phyloP scores from a whole-genome alignment of 2,113 vertebrate species.

The Puntigrus tetrazona region DNA sequence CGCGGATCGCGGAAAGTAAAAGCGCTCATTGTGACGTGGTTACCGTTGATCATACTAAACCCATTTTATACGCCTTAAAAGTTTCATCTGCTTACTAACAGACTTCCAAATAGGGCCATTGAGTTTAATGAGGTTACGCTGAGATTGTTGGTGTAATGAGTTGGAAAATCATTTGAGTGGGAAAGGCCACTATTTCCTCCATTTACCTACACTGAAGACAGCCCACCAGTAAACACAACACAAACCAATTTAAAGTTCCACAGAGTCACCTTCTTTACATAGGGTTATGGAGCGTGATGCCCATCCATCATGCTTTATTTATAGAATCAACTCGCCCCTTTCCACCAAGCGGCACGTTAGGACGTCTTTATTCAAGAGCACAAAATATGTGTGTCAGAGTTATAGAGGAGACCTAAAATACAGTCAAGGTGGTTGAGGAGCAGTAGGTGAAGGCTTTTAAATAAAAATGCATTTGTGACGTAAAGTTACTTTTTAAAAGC shows the following conservation, averaged over 20 bases:
- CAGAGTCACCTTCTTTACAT: constrained; percentile 25
- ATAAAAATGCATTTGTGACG: not conserved
- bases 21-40: constrained; percentile 1
- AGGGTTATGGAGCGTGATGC: not conserved
- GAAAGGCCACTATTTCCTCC: constrained; percentile 17
- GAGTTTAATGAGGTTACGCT: constrained; percentile 25
- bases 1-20: constrained; percentile 9
- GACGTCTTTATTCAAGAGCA: constrained; percentile 26
- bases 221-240: not conserved
- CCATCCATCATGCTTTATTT: constrained; percentile 34
- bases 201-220: constrained; percentile 26
- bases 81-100: constrained; percentile 3
- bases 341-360: not conserved
- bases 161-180: constrained; percentile 7
- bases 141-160: constrained; percentile 30
- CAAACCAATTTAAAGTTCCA: constrained; percentile 14
- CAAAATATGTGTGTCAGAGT: constrained; percentile 33
- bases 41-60: not conserved
- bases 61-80: not conserved
- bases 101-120: constrained; percentile 16
- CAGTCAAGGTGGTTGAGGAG: constrained; percentile 28
- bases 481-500: not conserved
- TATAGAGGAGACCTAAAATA: constrained; percentile 14
- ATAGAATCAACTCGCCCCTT: constrained; percentile 17
- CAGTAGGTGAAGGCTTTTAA: not conserved